These are phyloP conservation scores for Trichogramma dendrolimi DNA, from an alignment of 2,888 invertebrate species.

Conservation along the genomic window DNA sequence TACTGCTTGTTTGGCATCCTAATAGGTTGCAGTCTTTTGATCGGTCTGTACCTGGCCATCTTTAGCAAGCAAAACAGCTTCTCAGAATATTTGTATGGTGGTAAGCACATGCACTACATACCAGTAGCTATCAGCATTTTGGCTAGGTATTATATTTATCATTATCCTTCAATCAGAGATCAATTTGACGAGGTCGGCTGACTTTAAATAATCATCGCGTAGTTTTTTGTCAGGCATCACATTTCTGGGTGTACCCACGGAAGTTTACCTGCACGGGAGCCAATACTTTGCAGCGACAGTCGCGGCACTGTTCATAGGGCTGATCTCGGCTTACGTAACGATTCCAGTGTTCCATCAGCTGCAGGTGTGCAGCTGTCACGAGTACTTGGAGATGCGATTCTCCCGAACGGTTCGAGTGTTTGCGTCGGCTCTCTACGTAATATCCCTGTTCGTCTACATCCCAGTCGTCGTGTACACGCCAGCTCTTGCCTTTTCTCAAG, in stretches of 20 bases:
- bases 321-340: slow-evolving; percentile 50
- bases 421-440: slow-evolving; percentile 60
- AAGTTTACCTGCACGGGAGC: slow-evolving; percentile 69
- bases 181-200: no score
- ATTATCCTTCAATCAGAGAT: background rate
- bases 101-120: slow-evolving; percentile 67
- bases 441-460: slow-evolving; percentile 59
- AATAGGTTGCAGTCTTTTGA: slow-evolving; percentile 55
- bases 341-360: slow-evolving; percentile 68
- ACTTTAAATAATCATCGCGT: slow-evolving; percentile 32
- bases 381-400: slow-evolving; percentile 65
- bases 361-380: slow-evolving; percentile 67
- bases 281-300: slow-evolving; percentile 58
- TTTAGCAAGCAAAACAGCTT: slow-evolving; percentile 60
- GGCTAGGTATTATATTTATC: slow-evolving; percentile 57
- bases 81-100: slow-evolving; percentile 68
- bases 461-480: slow-evolving; percentile 70
- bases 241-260: slow-evolving; percentile 69
- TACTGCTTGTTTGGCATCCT: slow-evolving; percentile 56
- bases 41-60: slow-evolving; percentile 61
- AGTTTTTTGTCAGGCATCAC: slow-evolving; percentile 74
- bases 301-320: slow-evolving; percentile 46
- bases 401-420: slow-evolving; percentile 59
- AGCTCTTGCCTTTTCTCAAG: slow-evolving; percentile 66
- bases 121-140: slow-evolving; percentile 71